phyloP scores from a whole-genome alignment of 2,888 invertebrate species.

The Trichopria drosophilae region DNA sequence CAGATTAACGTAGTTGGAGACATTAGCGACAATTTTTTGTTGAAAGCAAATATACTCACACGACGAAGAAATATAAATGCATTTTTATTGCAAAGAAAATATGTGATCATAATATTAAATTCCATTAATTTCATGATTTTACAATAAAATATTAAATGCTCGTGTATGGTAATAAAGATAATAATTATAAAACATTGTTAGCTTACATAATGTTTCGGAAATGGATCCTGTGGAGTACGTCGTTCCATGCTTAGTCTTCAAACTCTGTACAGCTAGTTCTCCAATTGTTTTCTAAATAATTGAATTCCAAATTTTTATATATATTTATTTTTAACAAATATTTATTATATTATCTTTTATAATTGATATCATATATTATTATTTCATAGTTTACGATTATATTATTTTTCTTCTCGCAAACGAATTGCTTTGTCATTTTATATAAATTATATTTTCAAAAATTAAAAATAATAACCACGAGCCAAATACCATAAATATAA shows the following conservation, averaged over 20 bases:
- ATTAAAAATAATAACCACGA: no score
- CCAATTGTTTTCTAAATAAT: conserved; percentile 56
- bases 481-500: no score
- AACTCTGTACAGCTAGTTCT: conserved; percentile 56
- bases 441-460: background rate
- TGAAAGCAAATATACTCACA: no score
- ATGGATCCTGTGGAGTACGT: conserved; percentile 67
- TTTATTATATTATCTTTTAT: background rate
- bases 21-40: no score
- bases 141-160: no score
- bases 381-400: no score
- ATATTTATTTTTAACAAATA: background rate
- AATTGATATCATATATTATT: background rate
- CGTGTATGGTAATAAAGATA: no score
- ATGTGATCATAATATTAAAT: no score
- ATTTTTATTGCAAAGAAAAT: no score
- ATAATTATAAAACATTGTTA: background rate
- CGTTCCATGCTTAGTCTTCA: conserved; percentile 64
- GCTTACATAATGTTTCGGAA: conserved; percentile 63
- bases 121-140: no score
- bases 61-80: no score
- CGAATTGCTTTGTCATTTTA: background rate
- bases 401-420: conserved; percentile 3
- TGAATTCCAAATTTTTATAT: conserved; percentile 1
- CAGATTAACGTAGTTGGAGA: no score